Conservation (phyloP, 2,888 invertebrate species). For the Epiperipatus broadwayi region DNA sequence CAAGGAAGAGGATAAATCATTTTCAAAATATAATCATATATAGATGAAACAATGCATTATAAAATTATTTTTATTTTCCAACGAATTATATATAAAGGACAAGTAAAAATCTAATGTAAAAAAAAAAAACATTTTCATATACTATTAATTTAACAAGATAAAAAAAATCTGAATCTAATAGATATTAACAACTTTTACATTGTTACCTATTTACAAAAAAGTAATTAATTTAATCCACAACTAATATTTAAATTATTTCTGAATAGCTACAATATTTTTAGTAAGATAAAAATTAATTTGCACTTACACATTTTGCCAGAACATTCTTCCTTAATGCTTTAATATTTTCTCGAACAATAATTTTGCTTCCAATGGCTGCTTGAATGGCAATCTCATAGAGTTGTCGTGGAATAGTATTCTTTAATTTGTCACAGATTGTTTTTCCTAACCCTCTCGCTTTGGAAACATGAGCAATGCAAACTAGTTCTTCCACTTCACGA, state of each 20-base stretch:
- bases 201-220: not conserved
- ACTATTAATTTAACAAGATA: constrained; percentile 1
- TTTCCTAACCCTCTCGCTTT: constrained; percentile 45
- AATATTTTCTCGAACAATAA: constrained; percentile 63
- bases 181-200: too few species aligned
- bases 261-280: too few species aligned
- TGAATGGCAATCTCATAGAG: constrained; percentile 61
- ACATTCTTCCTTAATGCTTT: constrained; percentile 79
- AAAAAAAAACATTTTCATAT: constrained; percentile 19
- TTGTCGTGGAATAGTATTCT: constrained; percentile 69
- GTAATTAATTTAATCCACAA: too few species aligned
- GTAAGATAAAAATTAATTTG: too few species aligned
- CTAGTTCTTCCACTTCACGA: constrained; percentile 56
- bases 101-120: too few species aligned
- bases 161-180: not conserved
- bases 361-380: constrained; percentile 53
- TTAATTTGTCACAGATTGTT: constrained; percentile 49
- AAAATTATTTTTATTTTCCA: too few species aligned
- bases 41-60: too few species aligned
- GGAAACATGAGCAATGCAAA: constrained; percentile 53
- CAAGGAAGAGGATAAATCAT: too few species aligned
- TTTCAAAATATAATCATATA: too few species aligned
- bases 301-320: constrained; percentile 68
- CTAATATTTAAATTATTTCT: too few species aligned
- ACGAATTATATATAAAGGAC: too few species aligned